A percentile compares a stretch with the other conserved stretches of the same genome.
Evolutionary conservation across 2,888 invertebrate genomes (phyloP).

Genomic region (Acleris cristana): DNA sequence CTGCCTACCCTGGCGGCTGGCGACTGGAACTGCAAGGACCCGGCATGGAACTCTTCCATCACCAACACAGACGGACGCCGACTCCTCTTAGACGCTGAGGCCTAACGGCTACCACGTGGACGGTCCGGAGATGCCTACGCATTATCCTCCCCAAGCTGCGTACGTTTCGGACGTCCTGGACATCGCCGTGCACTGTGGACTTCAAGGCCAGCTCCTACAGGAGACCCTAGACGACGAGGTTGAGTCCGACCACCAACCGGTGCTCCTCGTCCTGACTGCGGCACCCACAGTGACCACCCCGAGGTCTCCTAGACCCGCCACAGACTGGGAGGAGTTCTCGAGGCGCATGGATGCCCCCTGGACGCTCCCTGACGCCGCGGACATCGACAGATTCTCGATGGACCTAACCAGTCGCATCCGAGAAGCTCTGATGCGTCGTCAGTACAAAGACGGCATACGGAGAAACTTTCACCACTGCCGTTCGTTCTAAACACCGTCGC

Average conservation of each 20-base stretch:
- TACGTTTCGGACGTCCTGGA: background rate
- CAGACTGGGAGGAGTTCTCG: constrained; percentile 1
- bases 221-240: background rate
- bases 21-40: background rate
- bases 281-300: background rate
- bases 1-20: constrained; percentile 5
- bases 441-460: too few species aligned
- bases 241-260: background rate
- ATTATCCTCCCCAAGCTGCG: background rate
- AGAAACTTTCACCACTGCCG: too few species aligned
- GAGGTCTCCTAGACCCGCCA: background rate
- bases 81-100: background rate
- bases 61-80: fast-evolving
- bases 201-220: background rate
- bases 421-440: too few species aligned
- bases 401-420: too few species aligned
- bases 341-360: background rate
- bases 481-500: too few species aligned
- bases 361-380: too few species aligned
- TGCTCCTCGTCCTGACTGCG: background rate
- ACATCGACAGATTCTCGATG: too few species aligned
- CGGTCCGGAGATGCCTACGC: background rate
- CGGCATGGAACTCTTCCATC: background rate
- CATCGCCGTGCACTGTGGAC: background rate
- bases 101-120: background rate